phyloP scores from a whole-genome alignment of 2,797 vertebrate species.

The Rhinella marina region DNA sequence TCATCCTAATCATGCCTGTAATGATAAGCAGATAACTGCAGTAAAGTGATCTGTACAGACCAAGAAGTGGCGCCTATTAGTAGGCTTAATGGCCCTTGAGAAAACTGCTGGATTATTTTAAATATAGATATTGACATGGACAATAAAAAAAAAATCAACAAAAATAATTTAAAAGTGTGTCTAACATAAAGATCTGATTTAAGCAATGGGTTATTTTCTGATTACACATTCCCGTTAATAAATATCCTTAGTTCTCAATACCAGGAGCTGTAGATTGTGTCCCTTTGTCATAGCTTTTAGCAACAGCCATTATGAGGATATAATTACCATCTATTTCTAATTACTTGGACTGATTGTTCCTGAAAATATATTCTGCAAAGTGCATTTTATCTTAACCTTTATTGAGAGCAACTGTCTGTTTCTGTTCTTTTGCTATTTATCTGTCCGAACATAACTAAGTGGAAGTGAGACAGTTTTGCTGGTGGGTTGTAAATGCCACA shows the following conservation, averaged over 20 bases:
- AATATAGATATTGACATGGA: no score
- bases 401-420: not conserved
- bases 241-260: not conserved
- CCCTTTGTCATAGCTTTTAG: not conserved
- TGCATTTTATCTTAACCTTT: not conserved
- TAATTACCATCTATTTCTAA: not conserved
- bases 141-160: no score
- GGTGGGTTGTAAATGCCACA: not conserved
- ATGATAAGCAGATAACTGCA: no score
- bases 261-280: not conserved
- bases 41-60: no score
- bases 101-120: no score
- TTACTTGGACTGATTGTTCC: constrained; percentile 10
- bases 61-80: no score
- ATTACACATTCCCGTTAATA: no score
- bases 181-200: no score
- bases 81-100: no score
- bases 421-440: not conserved
- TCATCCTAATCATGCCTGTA: no score
- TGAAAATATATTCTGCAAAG: not conserved
- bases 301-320: not conserved
- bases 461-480: not conserved
- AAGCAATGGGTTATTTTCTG: no score
- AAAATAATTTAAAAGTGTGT: no score
- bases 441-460: not conserved